phyloP scores from a whole-genome alignment of 2,888 invertebrate genomes.

The Macroteleia sp. region DNA sequence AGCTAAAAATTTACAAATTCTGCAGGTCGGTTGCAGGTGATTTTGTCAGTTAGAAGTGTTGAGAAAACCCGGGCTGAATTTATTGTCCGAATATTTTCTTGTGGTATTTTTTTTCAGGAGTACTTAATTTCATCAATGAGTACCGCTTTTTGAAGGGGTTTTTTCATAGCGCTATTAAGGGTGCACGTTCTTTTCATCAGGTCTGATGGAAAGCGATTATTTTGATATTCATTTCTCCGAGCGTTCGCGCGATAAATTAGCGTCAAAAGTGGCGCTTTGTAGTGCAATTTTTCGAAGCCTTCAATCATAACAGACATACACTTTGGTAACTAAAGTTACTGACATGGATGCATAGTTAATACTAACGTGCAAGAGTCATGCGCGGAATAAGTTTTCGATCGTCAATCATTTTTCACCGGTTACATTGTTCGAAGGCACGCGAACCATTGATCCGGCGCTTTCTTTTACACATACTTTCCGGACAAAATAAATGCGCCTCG shows the following conservation, averaged over 20 bases:
- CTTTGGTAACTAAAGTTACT: conserved; percentile 45
- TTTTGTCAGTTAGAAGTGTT: too few species aligned
- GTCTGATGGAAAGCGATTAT: neutral
- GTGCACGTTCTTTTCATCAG: too few species aligned
- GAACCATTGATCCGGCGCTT: conserved; percentile 53
- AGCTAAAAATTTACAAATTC: too few species aligned
- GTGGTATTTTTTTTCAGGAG: too few species aligned
- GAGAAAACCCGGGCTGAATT: too few species aligned
- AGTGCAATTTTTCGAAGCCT: conserved; percentile 24
- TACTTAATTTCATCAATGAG: too few species aligned
- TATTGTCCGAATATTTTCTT: too few species aligned
- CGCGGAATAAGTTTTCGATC: conserved; percentile 52
- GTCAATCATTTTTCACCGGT: conserved; percentile 49
- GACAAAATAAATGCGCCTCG: conserved; percentile 51
- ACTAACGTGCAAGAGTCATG: conserved; percentile 43
- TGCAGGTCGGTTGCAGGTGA: too few species aligned
- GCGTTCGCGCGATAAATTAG: conserved; percentile 4
- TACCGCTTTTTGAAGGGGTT: too few species aligned
- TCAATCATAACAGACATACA: conserved; percentile 45
- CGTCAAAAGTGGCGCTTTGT: conserved; percentile 18
- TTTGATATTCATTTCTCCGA: conserved; percentile 1
- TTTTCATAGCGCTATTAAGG: too few species aligned
- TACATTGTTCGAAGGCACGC: conserved; percentile 49
- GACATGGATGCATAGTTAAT: conserved; percentile 43
- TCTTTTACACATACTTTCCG: conserved; percentile 40